Evolutionary conservation across 1,140 invertebrate species (phyloP).

Genomic region (Heliothis virescens): DNA sequence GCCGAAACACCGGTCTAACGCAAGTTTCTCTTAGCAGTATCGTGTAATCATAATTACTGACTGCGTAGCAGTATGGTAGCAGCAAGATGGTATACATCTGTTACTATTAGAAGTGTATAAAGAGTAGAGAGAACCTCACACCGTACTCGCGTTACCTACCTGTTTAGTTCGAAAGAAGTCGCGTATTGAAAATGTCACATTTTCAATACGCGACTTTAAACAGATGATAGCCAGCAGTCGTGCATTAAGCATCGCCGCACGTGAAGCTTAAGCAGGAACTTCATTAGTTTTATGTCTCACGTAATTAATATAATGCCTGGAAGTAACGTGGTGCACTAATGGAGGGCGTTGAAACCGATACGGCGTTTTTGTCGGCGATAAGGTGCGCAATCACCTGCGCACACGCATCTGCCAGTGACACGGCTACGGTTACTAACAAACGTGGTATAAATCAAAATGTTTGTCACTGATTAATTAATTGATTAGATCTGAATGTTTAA

Average conservation of each 20-base stretch:
- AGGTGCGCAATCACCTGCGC: conserved; percentile 45
- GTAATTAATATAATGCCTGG: conserved; percentile 2
- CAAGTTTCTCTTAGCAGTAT: background rate
- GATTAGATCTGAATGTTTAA: background rate
- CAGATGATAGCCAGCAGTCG: background rate
- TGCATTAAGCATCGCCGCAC: background rate
- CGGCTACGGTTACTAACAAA: conserved; percentile 3
- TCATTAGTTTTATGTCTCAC: background rate
- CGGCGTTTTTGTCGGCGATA: conserved; percentile 23
- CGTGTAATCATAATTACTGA: background rate
- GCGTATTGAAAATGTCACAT: no score
- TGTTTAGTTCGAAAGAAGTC: no score
- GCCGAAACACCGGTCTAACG: background rate
- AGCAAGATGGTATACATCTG: no score
- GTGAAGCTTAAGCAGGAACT: background rate
- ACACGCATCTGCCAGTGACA: conserved; percentile 25
- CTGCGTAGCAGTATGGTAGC: background rate
- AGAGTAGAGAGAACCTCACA: no score
- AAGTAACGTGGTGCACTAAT: background rate
- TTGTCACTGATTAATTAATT: conserved; percentile 22
- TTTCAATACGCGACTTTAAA: no score
- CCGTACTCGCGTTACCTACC: no score
- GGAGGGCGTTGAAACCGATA: conserved; percentile 23
- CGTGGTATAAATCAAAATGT: conserved; percentile 21
- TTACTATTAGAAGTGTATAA: no score